A percentile compares a stretch with the other conserved stretches of the same genome.
Evolutionary conservation across 2,888 invertebrate genomes (phyloP).

Genomic region (Perithous albicinctus): DNA sequence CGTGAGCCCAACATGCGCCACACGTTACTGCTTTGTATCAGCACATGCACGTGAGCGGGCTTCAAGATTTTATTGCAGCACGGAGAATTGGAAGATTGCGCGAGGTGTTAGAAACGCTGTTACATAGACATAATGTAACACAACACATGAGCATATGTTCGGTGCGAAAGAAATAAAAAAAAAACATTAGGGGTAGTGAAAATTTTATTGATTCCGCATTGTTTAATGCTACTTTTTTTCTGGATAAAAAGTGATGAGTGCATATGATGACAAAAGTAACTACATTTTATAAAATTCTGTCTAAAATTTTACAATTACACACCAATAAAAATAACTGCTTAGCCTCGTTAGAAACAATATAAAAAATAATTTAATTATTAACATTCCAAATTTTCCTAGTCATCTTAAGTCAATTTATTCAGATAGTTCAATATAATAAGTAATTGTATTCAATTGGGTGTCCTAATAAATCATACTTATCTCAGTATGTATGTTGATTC

Average conservation of each 20-base stretch:
- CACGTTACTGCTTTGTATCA: slow-evolving; percentile 42
- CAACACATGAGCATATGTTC: not conserved
- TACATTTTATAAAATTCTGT: too few species aligned
- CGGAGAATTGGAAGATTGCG: slow-evolving; percentile 16
- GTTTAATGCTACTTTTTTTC: too few species aligned
- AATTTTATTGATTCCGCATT: slow-evolving; percentile 6
- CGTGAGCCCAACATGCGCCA: slow-evolving; percentile 22
- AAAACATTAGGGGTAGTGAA: not conserved
- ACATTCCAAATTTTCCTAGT: too few species aligned
- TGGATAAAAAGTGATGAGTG: too few species aligned
- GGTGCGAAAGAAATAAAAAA: not conserved
- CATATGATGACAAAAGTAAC: too few species aligned
- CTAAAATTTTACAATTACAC: too few species aligned
- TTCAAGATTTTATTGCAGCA: slow-evolving; percentile 40
- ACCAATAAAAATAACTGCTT: too few species aligned
- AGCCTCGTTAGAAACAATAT: too few species aligned
- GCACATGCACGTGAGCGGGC: slow-evolving; percentile 37
- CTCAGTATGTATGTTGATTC: not conserved
- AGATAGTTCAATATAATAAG: too few species aligned
- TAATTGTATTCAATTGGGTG: too few species aligned
- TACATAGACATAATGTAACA: not conserved
- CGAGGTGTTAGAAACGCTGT: slow-evolving; percentile 1
- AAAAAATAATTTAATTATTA: too few species aligned
- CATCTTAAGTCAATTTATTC: too few species aligned
- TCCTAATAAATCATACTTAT: not conserved